Evolutionary conservation across 2,797 vertebrate genomes (phyloP).

Genomic region (Dromococcyx pavoninus): DNA sequence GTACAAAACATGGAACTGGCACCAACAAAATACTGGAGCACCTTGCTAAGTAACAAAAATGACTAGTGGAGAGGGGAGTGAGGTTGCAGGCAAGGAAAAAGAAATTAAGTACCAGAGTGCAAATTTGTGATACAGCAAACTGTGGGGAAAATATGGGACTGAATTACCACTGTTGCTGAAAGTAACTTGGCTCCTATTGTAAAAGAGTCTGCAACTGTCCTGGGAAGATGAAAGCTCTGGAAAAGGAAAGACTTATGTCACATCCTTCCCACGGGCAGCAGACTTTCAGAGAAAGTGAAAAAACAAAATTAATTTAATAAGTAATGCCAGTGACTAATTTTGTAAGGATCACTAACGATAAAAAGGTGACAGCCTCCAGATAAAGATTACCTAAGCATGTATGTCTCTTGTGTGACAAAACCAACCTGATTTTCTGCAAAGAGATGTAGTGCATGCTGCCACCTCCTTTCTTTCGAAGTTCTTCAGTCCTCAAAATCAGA

Average conservation of each 20-base stretch:
- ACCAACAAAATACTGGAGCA: background rate
- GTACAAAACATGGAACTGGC: background rate
- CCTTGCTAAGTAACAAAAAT: background rate
- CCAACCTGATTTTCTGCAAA: background rate
- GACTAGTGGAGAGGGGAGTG: background rate
- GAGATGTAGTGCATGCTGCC: fast-evolving
- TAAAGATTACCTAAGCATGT: background rate
- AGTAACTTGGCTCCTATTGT: background rate
- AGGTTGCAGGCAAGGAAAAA: background rate
- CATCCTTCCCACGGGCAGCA: background rate
- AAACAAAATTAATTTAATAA: background rate
- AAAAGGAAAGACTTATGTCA: background rate
- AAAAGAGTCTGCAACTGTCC: background rate
- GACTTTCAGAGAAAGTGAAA: background rate
- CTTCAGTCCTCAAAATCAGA: background rate
- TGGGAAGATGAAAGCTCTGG: background rate
- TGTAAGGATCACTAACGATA: background rate
- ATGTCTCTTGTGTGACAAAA: background rate
- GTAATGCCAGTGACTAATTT: background rate
- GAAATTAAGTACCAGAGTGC: background rate
- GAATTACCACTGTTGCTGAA: background rate
- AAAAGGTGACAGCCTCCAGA: background rate
- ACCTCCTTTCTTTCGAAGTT: background rate
- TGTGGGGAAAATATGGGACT: background rate
- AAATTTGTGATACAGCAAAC: background rate